phyloP scores from a whole-genome alignment of 2,888 invertebrate genomes.

The Sepioteuthis lessoniana region DNA sequence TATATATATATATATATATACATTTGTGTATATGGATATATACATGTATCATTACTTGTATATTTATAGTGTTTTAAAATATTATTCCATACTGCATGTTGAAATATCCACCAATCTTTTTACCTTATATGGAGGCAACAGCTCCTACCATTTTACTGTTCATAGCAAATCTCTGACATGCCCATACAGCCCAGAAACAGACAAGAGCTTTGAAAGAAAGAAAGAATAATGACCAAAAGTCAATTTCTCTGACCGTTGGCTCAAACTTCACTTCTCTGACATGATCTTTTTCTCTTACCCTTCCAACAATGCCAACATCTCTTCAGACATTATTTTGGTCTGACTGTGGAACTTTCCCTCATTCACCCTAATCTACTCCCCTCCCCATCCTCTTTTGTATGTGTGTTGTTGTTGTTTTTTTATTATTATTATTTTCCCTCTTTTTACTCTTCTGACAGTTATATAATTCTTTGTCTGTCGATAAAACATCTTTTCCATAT shows the following conservation, averaged over 20 bases:
- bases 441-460: neutral
- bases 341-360: neutral
- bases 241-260: neutral
- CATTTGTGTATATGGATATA: too few relatives aligned
- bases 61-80: neutral
- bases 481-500: neutral
- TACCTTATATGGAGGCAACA: neutral
- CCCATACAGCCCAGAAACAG: neutral
- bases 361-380: neutral
- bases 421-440: neutral
- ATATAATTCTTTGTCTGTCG: neutral
- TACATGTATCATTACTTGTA: too few relatives aligned
- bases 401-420: neutral
- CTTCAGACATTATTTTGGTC: neutral
- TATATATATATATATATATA: too few relatives aligned
- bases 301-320: neutral
- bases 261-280: neutral
- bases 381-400: too few relatives aligned
- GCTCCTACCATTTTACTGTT: neutral
- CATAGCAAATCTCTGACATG: neutral
- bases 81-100: neutral
- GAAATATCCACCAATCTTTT: neutral
- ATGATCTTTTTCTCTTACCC: neutral
- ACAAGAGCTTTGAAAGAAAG: slow-evolving; percentile 8
- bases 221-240: neutral